A percentile compares a stretch with the other conserved stretches of the same genome.
Conservation (phyloP, 1,140 invertebrate genomes). For the Diorhabda elongata region DNA sequence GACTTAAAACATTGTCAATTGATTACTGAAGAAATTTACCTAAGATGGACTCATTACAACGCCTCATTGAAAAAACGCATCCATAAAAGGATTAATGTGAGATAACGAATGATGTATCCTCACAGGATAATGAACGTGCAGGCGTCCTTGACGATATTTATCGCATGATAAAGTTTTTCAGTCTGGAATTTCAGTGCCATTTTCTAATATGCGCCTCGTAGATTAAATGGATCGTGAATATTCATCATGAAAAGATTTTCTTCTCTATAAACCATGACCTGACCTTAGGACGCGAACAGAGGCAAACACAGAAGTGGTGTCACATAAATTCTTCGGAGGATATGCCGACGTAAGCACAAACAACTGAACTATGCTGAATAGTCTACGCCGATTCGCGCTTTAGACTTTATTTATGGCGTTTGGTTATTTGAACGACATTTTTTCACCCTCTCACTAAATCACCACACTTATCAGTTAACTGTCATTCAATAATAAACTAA, state of each 20-base stretch:
- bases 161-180: background rate
- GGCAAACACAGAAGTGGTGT: constrained; percentile 7
- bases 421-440: background rate
- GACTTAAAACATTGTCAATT: too few relatives aligned
- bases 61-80: too few relatives aligned
- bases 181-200: constrained; percentile 1
- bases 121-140: too few relatives aligned
- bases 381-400: background rate
- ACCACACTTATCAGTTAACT: too few relatives aligned
- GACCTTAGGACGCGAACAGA: constrained; percentile 7
- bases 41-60: too few relatives aligned
- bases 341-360: constrained; percentile 5
- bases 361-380: constrained; percentile 8
- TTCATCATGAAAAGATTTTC: constrained; percentile 10
- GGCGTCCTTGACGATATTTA: background rate
- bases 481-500: too few relatives aligned
- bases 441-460: too few relatives aligned
- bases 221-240: constrained; percentile 8
- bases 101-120: too few relatives aligned
- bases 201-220: background rate
- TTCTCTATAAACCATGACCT: constrained; percentile 10
- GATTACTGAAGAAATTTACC: too few relatives aligned
- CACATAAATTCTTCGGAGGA: constrained; percentile 12
- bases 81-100: too few relatives aligned
- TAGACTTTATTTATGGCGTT: background rate